Evolutionary conservation across 2,888 invertebrate genomes (phyloP).

Genomic region (Griposia aprilina): DNA sequence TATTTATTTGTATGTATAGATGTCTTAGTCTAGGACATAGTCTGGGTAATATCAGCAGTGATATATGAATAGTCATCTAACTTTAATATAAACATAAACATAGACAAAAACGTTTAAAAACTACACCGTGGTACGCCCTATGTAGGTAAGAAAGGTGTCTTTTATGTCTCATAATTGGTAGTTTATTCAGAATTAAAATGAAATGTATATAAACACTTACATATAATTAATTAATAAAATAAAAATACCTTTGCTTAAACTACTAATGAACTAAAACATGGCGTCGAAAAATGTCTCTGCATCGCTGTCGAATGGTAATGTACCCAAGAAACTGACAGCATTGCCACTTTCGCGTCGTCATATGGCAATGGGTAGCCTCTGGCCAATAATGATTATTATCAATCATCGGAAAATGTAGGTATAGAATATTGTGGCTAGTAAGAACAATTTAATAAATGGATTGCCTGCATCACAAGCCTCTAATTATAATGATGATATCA

Average conservation of each 20-base stretch:
- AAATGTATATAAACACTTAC: not conserved
- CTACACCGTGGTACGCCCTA: not conserved
- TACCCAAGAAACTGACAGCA: not conserved
- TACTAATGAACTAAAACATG: not conserved
- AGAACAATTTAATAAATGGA: not conserved
- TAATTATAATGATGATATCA: constrained; percentile 25
- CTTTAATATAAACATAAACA: not conserved
- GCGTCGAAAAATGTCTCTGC: too few species aligned
- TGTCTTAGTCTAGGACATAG: not conserved
- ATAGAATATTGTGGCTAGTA: too few species aligned
- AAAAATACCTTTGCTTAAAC: not conserved
- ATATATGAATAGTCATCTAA: not conserved
- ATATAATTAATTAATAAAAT: not conserved
- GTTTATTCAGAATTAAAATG: not conserved
- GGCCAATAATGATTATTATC: not conserved
- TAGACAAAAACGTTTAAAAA: not conserved
- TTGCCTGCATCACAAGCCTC: not conserved
- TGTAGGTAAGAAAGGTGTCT: not conserved
- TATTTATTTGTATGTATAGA: too few species aligned
- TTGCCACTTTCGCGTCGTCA: too few species aligned
- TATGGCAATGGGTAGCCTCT: not conserved
- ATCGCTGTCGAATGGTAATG: too few species aligned
- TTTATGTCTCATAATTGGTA: not conserved
- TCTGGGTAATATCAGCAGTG: not conserved
- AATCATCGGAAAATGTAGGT: not conserved